These are phyloP conservation scores for Aporophyla nigra DNA, from an alignment of 2,888 invertebrate species.

Conservation along the genomic window DNA sequence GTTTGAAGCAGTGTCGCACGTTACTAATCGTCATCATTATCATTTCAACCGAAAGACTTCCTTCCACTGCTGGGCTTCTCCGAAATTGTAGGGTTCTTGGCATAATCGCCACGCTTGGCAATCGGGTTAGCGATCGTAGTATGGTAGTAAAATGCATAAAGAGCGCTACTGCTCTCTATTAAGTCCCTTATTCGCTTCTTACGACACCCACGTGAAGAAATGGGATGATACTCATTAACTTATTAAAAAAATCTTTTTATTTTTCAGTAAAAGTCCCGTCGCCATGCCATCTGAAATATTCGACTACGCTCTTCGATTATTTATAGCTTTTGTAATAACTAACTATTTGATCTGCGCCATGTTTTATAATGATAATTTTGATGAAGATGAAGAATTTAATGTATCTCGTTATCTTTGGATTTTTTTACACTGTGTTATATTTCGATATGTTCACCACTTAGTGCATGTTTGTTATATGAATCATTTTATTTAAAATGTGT, in stretches of 20 bases:
- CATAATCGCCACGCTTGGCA: no score
- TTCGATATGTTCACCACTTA: neutral
- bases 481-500: no score
- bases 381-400: neutral
- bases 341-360: neutral
- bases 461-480: neutral
- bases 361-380: neutral
- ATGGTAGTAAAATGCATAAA: no score
- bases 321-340: conserved; percentile 4
- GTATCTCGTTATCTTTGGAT: neutral
- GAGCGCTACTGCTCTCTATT: no score
- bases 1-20: no score
- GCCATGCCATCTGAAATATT: neutral
- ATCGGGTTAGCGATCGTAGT: no score
- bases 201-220: no score
- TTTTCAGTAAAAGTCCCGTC: neutral
- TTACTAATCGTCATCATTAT: no score
- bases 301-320: neutral
- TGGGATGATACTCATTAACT: neutral
- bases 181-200: no score
- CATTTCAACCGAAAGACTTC: no score
- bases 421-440: conserved; percentile 14
- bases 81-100: no score
- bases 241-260: neutral
- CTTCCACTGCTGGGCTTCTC: no score